Evolutionary conservation across 1,140 invertebrate species (phyloP).

Genomic region (Conopomorpha cramerella): DNA sequence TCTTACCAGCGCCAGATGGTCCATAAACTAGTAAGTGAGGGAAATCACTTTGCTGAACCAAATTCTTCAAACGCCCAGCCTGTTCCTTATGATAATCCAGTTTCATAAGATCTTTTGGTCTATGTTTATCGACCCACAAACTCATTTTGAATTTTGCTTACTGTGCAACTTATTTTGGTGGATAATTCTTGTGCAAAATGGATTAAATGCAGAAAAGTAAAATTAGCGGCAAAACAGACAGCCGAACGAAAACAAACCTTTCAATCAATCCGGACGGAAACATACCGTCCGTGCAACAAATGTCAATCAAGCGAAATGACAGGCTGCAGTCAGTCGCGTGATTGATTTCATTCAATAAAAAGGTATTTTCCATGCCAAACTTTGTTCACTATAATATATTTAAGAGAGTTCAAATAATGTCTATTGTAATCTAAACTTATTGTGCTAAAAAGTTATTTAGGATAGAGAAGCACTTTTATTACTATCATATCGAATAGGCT

Average conservation of each 20-base stretch:
- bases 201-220: not conserved
- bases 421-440: too few relatives aligned
- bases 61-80: constrained; percentile 82
- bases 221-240: not conserved
- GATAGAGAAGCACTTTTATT: too few relatives aligned
- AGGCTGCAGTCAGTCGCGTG: too few relatives aligned
- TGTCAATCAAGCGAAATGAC: too few relatives aligned
- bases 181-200: not conserved
- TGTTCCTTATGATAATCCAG: constrained; percentile 96
- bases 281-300: too few relatives aligned
- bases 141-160: constrained; percentile 68
- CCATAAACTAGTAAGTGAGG: constrained; percentile 97
- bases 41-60: constrained; percentile 94
- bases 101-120: constrained; percentile 84
- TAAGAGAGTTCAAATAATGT: too few relatives aligned
- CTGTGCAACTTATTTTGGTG: too few relatives aligned
- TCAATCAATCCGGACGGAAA: not conserved
- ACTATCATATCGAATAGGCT: too few relatives aligned
- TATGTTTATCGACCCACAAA: constrained; percentile 97
- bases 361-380: too few relatives aligned
- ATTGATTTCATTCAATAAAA: too few relatives aligned
- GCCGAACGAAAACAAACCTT: not conserved
- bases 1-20: constrained; percentile 96
- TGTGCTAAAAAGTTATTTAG: too few relatives aligned
- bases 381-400: too few relatives aligned